Base-by-base conservation (phyloP, 2,888 invertebrate species). In the Zaprionus obscuricornis region DNA sequence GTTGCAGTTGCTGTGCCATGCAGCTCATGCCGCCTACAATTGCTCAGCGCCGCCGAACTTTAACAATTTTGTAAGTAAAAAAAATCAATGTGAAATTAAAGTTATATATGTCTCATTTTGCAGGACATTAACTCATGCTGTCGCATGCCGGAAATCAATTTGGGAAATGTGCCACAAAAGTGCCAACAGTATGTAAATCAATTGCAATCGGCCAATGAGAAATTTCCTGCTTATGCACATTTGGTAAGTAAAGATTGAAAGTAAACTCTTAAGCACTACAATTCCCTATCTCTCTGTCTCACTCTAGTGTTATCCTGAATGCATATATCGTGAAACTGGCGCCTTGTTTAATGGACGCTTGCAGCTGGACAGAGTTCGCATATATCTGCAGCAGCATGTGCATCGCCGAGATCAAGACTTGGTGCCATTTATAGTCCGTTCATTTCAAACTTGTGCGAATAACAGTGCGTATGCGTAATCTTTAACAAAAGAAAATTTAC, bases 241-340 rank as follows among this genome's bases (percentile, higher is more conserved):
- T 66, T 88, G 82, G 89, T 88, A 81, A 77, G 75, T 17, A 47
- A 46, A 17, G 40, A 26, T 10, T 5, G 18, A 13, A 36, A 13
- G 0, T 24, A 13, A 13, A 7, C n/a, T 5, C 11, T 37, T 14
- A 6, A 18, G 10, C 17, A n/a, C 10, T 20, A 20, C 8, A 6
- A 13, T 17, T 45, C 4, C 3, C 2, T 27, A 14, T 20, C 22
- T 0, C 31, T 10, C 27, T 42, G 10, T 31, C 13, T 11, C 1
- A 55, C 18, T 57, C 20, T 20, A 89, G 89, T 89, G 89, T 40
- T 89, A 88, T 74, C 88, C 89, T 22, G 89, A 88, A 36, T 89
- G 89, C 54, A 85, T 89, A 40, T 89, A 89, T 39, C 85, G 86
- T 14, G 87, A 88, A 56, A 88, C 88, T 0, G 88, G 88, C 4